phyloP scores from a whole-genome alignment of 2,797 vertebrate genomes.

The Hydrolagus colliei region DNA sequence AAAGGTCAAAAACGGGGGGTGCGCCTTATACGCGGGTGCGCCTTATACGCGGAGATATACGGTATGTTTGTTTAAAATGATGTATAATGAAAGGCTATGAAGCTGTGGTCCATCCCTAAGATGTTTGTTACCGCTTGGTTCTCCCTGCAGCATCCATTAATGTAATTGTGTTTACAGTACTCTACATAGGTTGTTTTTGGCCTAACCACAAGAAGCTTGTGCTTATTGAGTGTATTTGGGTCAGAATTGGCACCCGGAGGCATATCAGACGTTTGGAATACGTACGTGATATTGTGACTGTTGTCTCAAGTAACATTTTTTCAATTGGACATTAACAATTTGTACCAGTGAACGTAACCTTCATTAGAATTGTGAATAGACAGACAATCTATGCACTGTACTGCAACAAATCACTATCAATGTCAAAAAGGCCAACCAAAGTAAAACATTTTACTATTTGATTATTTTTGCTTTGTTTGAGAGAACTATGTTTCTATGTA shows the following conservation, averaged over 20 bases:
- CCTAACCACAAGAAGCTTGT: too few relatives aligned
- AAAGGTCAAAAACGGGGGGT: too few relatives aligned
- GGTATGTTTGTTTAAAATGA: not conserved
- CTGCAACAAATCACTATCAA: not conserved
- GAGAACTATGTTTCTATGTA: too few relatives aligned
- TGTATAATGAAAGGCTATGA: not conserved
- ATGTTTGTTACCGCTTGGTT: not conserved
- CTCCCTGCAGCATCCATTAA: not conserved
- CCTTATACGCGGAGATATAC: too few relatives aligned
- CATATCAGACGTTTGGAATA: too few relatives aligned
- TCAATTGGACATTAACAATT: not conserved
- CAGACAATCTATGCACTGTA: not conserved
- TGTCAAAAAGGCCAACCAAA: too few relatives aligned
- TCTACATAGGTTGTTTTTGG: not conserved
- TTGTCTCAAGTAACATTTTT: not conserved
- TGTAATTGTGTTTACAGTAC: not conserved
- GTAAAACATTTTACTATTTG: too few relatives aligned
- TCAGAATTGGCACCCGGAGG: too few relatives aligned
- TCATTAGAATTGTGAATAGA: not conserved
- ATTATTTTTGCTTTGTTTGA: too few relatives aligned
- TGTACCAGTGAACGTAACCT: not conserved
- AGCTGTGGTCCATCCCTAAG: not conserved
- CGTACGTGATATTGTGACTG: too few relatives aligned
- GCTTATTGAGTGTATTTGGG: too few relatives aligned
- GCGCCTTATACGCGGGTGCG: too few relatives aligned